These are phyloP conservation scores for Puma concolor DNA, from an alignment of 2,113 vertebrate species.

Conservation along the genomic window DNA sequence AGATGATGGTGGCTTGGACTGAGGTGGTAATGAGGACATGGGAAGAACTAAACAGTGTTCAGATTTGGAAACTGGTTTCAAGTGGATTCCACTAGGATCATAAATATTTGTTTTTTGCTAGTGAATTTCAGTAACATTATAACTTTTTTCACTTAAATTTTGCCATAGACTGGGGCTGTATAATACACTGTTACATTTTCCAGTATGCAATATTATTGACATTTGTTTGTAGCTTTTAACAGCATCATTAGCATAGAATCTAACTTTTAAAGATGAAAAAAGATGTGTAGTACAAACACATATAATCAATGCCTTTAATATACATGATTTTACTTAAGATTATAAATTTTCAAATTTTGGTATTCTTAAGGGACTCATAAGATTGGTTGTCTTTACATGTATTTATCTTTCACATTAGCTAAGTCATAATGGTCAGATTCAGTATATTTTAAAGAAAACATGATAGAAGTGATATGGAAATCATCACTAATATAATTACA, in stretches of 20 bases:
- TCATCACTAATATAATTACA: conserved; percentile 16
- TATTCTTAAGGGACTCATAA: neutral
- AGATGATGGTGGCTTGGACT: neutral
- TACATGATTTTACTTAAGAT: neutral
- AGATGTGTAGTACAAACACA: neutral
- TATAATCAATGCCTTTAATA: neutral
- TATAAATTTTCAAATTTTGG: neutral
- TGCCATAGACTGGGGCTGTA: neutral
- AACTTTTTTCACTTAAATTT: neutral
- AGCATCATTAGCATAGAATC: neutral
- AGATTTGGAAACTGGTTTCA: conserved; percentile 15
- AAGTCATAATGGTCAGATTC: neutral
- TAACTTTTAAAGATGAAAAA: conserved; percentile 25
- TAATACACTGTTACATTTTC: neutral
- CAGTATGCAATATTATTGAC: neutral
- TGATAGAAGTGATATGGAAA: neutral
- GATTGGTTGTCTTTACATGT: neutral
- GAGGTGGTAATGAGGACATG: neutral
- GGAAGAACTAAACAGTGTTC: neutral
- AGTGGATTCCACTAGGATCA: neutral
- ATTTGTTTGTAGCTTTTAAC: neutral
- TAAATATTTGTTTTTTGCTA: neutral
- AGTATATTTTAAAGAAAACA: conserved; percentile 37
- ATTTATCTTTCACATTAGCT: conserved; percentile 29
- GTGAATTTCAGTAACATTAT: neutral